These are phyloP conservation scores for Colletes collaris DNA, from an alignment of 2,888 invertebrate genomes.

Conservation along the genomic window DNA sequence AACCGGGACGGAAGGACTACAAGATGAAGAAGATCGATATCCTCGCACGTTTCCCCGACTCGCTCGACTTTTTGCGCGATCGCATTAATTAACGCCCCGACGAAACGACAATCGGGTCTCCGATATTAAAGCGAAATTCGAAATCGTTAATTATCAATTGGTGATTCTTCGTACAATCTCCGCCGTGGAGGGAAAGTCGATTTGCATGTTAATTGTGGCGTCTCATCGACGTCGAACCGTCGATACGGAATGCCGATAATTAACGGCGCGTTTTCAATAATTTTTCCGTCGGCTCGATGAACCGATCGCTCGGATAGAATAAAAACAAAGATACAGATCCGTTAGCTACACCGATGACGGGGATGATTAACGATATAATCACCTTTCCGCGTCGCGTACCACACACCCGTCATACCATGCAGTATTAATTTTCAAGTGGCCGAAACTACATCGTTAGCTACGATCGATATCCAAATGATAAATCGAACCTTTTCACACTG, in stretches of 20 bases:
- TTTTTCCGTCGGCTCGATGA: constrained; percentile 44
- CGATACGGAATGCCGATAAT: constrained; percentile 45
- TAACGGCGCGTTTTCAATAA: constrained; percentile 48
- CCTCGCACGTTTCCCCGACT: not conserved
- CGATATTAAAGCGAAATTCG: constrained; percentile 18
- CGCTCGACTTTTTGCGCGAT: constrained; percentile 3
- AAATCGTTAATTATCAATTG: constrained; percentile 53
- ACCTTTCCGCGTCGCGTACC: constrained; percentile 44
- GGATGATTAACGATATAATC: constrained; percentile 54
- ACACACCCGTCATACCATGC: constrained; percentile 36
- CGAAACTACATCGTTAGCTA: constrained; percentile 34
- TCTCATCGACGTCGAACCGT: constrained; percentile 34
- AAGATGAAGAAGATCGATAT: not conserved
- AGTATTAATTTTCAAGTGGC: constrained; percentile 49
- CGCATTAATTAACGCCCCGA: constrained; percentile 51
- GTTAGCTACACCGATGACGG: constrained; percentile 30
- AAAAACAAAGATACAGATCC: constrained; percentile 37
- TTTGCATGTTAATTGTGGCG: constrained; percentile 51
- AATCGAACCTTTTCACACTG: constrained; percentile 30
- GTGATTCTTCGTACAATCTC: constrained; percentile 45
- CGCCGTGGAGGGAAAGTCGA: constrained; percentile 26
- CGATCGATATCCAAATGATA: constrained; percentile 39
- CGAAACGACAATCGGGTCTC: constrained; percentile 21
- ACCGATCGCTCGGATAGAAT: constrained; percentile 23
- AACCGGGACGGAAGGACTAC: not conserved